These are phyloP conservation scores for Acropternis orthonyx DNA, from an alignment of 2,797 vertebrate species.

Conservation along the genomic window DNA sequence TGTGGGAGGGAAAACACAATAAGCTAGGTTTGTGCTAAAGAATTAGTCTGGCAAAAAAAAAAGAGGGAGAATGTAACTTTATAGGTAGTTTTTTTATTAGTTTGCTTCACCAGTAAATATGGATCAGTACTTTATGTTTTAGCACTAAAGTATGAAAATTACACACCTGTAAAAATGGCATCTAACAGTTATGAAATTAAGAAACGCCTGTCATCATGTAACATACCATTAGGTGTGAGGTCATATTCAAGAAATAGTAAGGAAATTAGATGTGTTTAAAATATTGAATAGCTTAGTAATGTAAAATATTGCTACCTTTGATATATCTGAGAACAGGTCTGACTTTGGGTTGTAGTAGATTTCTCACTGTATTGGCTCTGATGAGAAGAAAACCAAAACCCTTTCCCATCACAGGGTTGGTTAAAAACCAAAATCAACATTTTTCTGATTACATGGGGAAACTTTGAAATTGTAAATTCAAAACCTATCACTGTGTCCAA, in stretches of 20 bases:
- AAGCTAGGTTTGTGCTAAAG: conserved; percentile 51
- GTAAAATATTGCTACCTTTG: conserved; percentile 69
- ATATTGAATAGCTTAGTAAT: conserved; percentile 60
- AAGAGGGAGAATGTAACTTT: conserved; percentile 73
- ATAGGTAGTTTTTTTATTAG: conserved; percentile 80
- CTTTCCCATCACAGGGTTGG: conserved; percentile 40
- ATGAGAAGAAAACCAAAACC: conserved; percentile 65
- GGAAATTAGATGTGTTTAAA: conserved; percentile 70
- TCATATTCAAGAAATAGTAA: conserved; percentile 69
- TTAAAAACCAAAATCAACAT: conserved; percentile 60
- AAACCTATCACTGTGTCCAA: conserved; percentile 35
- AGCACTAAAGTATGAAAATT: conserved; percentile 76
- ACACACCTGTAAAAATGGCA: conserved; percentile 74
- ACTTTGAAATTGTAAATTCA: conserved; percentile 42
- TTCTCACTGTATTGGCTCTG: conserved; percentile 51
- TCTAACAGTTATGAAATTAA: conserved; percentile 75
- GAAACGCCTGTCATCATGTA: conserved; percentile 70
- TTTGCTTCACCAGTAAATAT: conserved; percentile 73
- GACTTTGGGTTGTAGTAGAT: conserved; percentile 19
- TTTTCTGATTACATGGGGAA: conserved; percentile 63
- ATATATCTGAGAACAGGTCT: conserved; percentile 60
- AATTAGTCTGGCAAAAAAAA: conserved; percentile 74
- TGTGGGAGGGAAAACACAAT: conserved; percentile 36
- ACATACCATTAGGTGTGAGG: conserved; percentile 70
- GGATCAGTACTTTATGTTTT: conserved; percentile 75